A percentile compares a stretch with the other conserved stretches of the same genome.
phyloP scores from a whole-genome alignment of 2,113 vertebrate species.

The Perca schrenkii region DNA sequence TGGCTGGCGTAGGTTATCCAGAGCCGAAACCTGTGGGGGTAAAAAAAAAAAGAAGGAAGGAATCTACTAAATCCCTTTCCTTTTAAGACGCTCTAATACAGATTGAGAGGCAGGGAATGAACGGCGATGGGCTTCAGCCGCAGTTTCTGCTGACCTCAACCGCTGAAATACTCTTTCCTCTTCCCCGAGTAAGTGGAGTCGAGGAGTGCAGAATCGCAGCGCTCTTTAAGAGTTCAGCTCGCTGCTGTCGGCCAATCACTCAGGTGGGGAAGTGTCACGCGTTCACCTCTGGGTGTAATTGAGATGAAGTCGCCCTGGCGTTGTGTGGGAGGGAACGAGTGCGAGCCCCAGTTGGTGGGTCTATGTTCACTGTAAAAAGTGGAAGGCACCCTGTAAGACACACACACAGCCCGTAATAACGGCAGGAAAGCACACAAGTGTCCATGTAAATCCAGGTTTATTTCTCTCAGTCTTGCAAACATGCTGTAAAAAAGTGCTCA shows the following conservation, averaged over 20 bases:
- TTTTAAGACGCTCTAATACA: slow-evolving; percentile 72
- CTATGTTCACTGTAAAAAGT: too few species aligned
- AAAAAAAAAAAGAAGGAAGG: not conserved
- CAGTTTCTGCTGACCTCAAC: slow-evolving; percentile 69
- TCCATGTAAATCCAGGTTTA: too few species aligned
- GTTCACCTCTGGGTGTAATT: slow-evolving; percentile 69
- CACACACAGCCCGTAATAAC: too few species aligned
- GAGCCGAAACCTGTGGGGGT: slow-evolving; percentile 43
- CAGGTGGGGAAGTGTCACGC: slow-evolving; percentile 51
- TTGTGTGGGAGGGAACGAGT: slow-evolving; percentile 65
- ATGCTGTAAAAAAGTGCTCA: too few species aligned
- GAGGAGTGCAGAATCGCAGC: slow-evolving; percentile 22
- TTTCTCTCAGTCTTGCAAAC: too few species aligned
- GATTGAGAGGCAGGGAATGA: slow-evolving; percentile 68
- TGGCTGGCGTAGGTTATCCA: slow-evolving; percentile 52
- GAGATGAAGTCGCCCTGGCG: slow-evolving; percentile 58
- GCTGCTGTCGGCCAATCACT: slow-evolving; percentile 46
- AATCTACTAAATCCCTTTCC: slow-evolving; percentile 63
- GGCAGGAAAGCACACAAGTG: too few species aligned
- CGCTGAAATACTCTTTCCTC: slow-evolving; percentile 16
- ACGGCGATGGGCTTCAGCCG: slow-evolving; percentile 28
- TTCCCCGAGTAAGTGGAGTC: slow-evolving; percentile 36
- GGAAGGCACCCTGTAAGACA: too few species aligned
- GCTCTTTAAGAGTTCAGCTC: slow-evolving; percentile 30
- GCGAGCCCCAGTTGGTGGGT: slow-evolving; percentile 41